Evolutionary conservation across 2,888 invertebrate genomes (phyloP), one percentile per base, ranked within the genome.

Genomic region (Drosophila infuscata): DNA sequence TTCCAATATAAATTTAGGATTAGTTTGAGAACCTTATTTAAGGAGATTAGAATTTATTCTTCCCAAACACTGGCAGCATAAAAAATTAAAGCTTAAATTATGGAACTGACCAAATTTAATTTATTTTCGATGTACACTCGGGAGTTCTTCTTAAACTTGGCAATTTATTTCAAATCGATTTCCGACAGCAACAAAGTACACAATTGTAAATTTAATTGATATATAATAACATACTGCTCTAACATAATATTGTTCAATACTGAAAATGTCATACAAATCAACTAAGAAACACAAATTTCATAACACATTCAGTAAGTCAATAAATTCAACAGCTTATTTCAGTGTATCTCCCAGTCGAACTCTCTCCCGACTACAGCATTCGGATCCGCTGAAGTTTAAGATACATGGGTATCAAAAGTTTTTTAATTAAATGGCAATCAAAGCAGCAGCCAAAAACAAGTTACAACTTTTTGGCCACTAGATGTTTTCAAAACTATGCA

Each of bases 371-470:
- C 3, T 20, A 20, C 0, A 12, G 12, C 20, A 7, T 46, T 15
- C 4, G 20, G 46, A 20, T 15, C 3, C 20, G 53, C 58, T 41
- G 52, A 67, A 60, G 61, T 61, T 67, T 35, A 20, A 56, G 63
- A 73, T 69, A 56, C 57, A 68, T 62, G 64, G 57, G 36, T 20
- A 53, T 64, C 15, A 64, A 67, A 70, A 79, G 66, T 70, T 79
- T 81, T 74, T 79, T 81, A 79, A 79, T 79, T 79, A 79, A 79
- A 79, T 77, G 59, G 70, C 79, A 81, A 77, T 79, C 78, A 76
- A 57, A 65, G 25, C 51, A 46, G 58, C 33, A 29, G 15, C 48
- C 32, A 52, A 35, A 36, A 75, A 58, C 64, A 61, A 59, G 48
- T 54, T 51, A 70, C 49, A 58, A 57, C 12, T 41, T 61, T 62